Percentiles rank a stretch among this genome's conserved stretches.
These are phyloP conservation scores for Geophilus truncorum DNA, from an alignment of 2,888 invertebrate genomes.

Conservation along the genomic window DNA sequence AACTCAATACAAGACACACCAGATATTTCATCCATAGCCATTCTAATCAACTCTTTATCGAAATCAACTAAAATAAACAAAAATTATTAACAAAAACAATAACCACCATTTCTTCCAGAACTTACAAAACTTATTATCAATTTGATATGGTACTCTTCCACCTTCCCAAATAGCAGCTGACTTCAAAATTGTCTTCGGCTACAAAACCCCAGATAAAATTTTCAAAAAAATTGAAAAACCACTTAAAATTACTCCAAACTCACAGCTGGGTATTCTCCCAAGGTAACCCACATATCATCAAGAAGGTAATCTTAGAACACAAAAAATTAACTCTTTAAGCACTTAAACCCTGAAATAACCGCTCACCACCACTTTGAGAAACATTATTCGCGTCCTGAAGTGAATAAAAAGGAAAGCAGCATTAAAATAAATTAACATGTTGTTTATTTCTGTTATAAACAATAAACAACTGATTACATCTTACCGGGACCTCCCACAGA, in stretches of 20 bases:
- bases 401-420: background rate
- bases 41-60: background rate
- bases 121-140: background rate
- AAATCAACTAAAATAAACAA: background rate
- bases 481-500: slow-evolving; percentile 1
- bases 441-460: background rate
- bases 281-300: background rate
- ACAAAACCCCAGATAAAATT: background rate
- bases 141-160: background rate
- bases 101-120: background rate
- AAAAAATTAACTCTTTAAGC: background rate
- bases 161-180: background rate
- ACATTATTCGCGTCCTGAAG: background rate
- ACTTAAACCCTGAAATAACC: background rate
- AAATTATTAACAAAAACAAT: background rate
- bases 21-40: background rate
- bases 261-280: background rate
- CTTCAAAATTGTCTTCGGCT: background rate
- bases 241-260: background rate
- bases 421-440: background rate
- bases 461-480: background rate
- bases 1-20: background rate
- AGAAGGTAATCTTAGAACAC: background rate
- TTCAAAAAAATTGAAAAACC: background rate
- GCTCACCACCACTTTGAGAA: background rate